Percentiles rank a stretch among this genome's conserved stretches.
Conservation (phyloP, 2,113 vertebrate species). For the Atlantisia rogersi region DNA sequence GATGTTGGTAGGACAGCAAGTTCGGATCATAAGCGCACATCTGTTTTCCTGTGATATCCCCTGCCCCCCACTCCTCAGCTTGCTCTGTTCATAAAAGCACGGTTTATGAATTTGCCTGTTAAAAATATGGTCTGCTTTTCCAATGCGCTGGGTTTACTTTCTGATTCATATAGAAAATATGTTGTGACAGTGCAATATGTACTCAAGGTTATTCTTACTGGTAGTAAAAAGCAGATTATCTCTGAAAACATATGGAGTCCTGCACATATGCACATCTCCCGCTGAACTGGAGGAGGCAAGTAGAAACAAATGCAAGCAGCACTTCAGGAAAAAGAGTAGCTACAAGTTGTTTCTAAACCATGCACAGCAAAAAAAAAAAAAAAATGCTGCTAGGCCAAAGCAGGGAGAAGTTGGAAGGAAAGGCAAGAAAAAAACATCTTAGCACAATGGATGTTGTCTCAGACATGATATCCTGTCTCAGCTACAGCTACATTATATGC, state of each 20-base stretch:
- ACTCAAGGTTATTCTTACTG: conserved; percentile 63
- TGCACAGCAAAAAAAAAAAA: neutral
- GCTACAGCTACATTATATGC: neutral
- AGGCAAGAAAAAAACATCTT: neutral
- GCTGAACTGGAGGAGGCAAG: neutral
- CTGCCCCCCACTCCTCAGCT: neutral
- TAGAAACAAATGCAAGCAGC: neutral
- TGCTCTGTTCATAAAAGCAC: conserved; percentile 18
- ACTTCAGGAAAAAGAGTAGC: neutral
- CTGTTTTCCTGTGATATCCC: conserved; percentile 22
- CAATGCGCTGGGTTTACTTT: conserved; percentile 22
- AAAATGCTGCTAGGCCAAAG: neutral
- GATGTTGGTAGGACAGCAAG: neutral
- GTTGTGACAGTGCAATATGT: conserved; percentile 61
- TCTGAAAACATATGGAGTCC: conserved; percentile 41
- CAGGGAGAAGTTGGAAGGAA: neutral
- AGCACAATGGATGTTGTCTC: neutral
- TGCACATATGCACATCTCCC: neutral
- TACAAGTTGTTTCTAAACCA: neutral
- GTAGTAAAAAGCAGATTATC: conserved; percentile 65
- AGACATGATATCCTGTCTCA: neutral
- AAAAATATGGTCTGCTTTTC: conserved; percentile 44
- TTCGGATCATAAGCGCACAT: neutral
- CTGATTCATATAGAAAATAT: conserved; percentile 40
- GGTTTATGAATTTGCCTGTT: conserved; percentile 37